A percentile compares a stretch with the other conserved stretches of the same genome.
phyloP scores from a whole-genome alignment of 2,113 vertebrate species.

The Scartelaos histophorus region DNA sequence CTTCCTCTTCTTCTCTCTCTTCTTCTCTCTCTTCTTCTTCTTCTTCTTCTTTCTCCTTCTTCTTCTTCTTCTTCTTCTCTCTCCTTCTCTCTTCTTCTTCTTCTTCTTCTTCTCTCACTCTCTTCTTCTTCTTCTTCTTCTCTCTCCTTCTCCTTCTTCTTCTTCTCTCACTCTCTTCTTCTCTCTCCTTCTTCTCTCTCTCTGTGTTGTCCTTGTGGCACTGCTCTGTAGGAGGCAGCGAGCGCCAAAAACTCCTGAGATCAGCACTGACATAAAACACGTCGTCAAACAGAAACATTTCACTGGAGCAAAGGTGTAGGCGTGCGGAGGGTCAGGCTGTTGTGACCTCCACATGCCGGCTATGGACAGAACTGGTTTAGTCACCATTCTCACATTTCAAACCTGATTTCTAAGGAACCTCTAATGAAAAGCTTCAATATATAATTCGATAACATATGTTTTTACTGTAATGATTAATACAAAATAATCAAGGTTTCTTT shows the following conservation, averaged over 20 bases:
- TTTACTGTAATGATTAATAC: no score
- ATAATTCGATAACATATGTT: no score
- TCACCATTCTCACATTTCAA: no score
- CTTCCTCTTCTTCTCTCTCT: background rate
- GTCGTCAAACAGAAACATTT: constrained; percentile 24
- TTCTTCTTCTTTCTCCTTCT: background rate
- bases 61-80: background rate
- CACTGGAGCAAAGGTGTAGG: constrained; percentile 11
- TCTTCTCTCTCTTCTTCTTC: no score
- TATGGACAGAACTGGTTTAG: background rate
- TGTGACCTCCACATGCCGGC: constrained; percentile 18
- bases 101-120: no score
- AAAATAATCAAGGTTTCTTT: no score
- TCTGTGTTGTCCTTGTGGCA: constrained; percentile 39
- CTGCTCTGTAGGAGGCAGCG: constrained; percentile 55
- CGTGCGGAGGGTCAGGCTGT: constrained; percentile 15
- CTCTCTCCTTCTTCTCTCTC: background rate
- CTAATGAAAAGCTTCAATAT: no score
- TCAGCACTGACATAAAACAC: constrained; percentile 57
- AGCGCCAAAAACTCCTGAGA: constrained; percentile 61
- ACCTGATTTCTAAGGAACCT: no score
- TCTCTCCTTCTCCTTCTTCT: no score
- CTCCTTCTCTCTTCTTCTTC: no score
- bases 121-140: background rate
- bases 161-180: no score